Evolutionary conservation across 2,797 vertebrate genomes (phyloP).

Genomic region (Xerus rutilus): DNA sequence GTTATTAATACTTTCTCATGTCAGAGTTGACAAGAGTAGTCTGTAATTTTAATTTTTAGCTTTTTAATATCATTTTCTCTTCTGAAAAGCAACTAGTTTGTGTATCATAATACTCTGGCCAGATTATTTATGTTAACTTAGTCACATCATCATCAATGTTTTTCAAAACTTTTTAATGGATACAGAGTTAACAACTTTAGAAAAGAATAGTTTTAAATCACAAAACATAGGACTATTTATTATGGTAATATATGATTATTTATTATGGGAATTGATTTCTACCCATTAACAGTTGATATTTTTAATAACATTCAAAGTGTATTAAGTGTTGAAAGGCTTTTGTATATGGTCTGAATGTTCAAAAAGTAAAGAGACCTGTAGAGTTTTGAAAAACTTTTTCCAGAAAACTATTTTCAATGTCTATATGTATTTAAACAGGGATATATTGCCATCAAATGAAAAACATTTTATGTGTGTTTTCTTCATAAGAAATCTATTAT

Average conservation of each 20-base stretch:
- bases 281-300: neutral
- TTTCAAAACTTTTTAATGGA: neutral
- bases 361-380: neutral
- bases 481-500: neutral
- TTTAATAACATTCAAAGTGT: neutral
- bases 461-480: neutral
- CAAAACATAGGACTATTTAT: neutral
- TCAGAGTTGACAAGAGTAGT: neutral
- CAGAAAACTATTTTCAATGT: neutral
- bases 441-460: neutral
- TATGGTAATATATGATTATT: neutral
- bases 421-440: neutral
- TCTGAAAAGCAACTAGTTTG: neutral
- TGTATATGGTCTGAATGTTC: neutral
- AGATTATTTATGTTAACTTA: neutral
- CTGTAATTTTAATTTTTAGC: neutral
- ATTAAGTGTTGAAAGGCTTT: neutral
- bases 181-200: neutral
- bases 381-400: neutral
- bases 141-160: neutral
- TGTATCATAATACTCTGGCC: neutral
- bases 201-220: neutral
- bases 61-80: neutral
- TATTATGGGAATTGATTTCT: neutral
- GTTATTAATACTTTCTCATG: neutral